Percentiles rank a stretch among this genome's conserved stretches.
Conservation (phyloP, 1,140 invertebrate genomes). For the Lucilia cuprina region DNA sequence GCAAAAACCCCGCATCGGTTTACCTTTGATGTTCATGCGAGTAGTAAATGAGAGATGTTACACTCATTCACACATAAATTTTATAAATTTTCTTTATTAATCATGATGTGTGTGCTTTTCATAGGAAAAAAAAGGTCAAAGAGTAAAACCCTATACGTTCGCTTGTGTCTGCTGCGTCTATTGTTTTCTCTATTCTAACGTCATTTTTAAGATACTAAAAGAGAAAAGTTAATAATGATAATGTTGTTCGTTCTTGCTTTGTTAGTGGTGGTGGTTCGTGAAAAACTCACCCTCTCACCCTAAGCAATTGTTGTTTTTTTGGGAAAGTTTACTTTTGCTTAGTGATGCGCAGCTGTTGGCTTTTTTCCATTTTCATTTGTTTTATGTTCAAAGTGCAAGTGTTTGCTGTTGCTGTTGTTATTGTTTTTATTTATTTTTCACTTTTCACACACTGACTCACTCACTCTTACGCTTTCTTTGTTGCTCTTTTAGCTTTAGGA, state of each 20-base stretch:
- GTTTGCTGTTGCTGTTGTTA: not conserved
- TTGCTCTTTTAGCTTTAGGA: not conserved
- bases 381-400: not conserved
- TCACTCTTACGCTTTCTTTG: not conserved
- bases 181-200: too few species aligned
- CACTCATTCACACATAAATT: not conserved
- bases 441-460: not conserved
- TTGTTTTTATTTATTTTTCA: not conserved
- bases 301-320: not conserved
- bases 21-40: slow-evolving; percentile 60
- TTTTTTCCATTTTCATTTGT: slow-evolving; percentile 4
- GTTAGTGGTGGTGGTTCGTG: not conserved
- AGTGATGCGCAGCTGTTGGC: slow-evolving; percentile 29
- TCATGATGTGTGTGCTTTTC: not conserved
- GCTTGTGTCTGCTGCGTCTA: not conserved
- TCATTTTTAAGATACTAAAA: not conserved
- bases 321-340: slow-evolving; percentile 4
- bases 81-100: not conserved
- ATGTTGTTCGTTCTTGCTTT: too few species aligned
- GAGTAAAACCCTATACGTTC: not conserved
- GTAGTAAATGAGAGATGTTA: not conserved
- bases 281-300: not conserved
- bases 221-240: not conserved
- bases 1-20: slow-evolving; percentile 50
- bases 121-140: not conserved